phyloP scores from a whole-genome alignment of 1,140 invertebrate genomes.

The Drosophila serrata region DNA sequence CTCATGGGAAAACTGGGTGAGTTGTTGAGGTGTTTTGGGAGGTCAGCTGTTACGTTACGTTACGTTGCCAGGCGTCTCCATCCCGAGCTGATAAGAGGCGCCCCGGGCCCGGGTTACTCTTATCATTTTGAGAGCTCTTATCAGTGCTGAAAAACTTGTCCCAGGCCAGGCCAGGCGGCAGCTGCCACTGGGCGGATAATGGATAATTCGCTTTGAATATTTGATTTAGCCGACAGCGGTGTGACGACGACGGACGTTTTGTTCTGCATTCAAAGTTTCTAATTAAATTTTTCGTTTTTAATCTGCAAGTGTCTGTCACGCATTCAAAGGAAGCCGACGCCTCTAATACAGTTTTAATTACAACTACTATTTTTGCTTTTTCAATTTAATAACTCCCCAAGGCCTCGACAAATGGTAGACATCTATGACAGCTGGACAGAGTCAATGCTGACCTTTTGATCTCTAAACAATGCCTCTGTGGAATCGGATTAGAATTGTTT shows the following conservation, averaged over 20 bases:
- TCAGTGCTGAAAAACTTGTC: constrained; percentile 9
- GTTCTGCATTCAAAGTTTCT: constrained; percentile 25
- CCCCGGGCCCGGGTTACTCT: neutral
- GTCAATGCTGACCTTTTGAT: constrained; percentile 1
- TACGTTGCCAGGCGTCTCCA: constrained; percentile 37
- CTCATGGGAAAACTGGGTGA: constrained; percentile 89
- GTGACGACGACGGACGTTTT: neutral
- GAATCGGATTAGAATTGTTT: neutral
- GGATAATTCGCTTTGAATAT: constrained; percentile 32
- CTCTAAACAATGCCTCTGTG: neutral
- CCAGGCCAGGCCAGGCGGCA: constrained; percentile 10
- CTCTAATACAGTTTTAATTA: constrained; percentile 68
- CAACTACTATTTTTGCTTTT: constrained; percentile 26
- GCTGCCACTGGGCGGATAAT: constrained; percentile 14
- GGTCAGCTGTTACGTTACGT: constrained; percentile 35
- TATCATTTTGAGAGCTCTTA: constrained; percentile 33
- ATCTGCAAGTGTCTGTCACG: constrained; percentile 36
- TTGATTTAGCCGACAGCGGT: constrained; percentile 10
- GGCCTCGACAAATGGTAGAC: constrained; percentile 42
- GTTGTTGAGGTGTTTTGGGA: constrained; percentile 43
- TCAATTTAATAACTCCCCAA: constrained; percentile 67
- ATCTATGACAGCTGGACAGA: constrained; percentile 33
- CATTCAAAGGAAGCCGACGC: constrained; percentile 35
- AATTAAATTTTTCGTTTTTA: constrained; percentile 34
- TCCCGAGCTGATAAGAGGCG: constrained; percentile 37